Evolutionary conservation across 23 tunicate species (phyloP), one percentile per base, ranked within the genome.

Genomic region (Corella eumyota): DNA sequence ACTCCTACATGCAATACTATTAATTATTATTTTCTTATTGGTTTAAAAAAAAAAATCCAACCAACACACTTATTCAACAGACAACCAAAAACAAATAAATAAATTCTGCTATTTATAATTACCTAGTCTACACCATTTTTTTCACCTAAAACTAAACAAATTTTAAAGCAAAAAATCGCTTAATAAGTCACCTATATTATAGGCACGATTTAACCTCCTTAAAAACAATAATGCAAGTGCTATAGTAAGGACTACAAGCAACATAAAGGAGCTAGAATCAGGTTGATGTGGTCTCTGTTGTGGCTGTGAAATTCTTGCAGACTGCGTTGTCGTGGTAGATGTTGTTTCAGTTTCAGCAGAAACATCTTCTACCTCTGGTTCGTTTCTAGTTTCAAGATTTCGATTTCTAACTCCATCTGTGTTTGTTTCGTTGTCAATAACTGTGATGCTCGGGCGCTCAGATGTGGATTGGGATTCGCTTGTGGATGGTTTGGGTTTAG

Each of bases 201-300:
- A 75, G 30, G 31, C 28, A 13, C 68, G 49, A 25, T 90, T 74
- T 20, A 90, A 33, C 26, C 97, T 34, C 44, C 97, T 58, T 15
- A 80, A 64, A 22, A 90, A 32, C 61, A 90, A 53, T 9, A 75
- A 17, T 21, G 85, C 90, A 54, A 90, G 67, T 7, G 79, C 90
- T 34, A 80, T 64, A 25, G 65, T 57, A 35, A 90, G 55, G 45
- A 90, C 56, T 34, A 83, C 62, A 1, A 80, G 70, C 6, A 90
- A 53, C 74, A 90, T 65, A 3, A 80, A 26, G 30, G 97, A 79
- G 4, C 91, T 52, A 3, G 65, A 26, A 33, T 80, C 90, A 22
- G 38, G 28, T 59, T 58, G 36, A n/a, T 47, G 45, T 30, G 25
- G 61, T 33, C 25, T 4, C 7, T 25, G 60, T 45, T 61, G 34